These are phyloP conservation scores for Auanema sp. DNA, from an alignment of 2,888 invertebrate species.

Conservation along the genomic window DNA sequence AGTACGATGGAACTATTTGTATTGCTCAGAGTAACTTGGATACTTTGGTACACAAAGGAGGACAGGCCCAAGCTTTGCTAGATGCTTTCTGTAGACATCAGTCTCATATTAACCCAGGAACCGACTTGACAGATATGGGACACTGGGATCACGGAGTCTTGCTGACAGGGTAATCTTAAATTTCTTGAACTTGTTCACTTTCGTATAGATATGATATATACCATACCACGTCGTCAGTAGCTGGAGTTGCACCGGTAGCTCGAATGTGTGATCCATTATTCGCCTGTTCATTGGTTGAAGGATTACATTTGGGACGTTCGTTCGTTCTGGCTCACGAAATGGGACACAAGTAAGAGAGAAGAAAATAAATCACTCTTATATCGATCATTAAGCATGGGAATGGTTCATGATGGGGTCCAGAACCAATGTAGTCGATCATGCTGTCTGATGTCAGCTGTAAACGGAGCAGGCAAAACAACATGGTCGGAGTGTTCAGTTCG, in stretches of 20 bases:
- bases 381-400: constrained; percentile 59
- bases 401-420: constrained; percentile 65
- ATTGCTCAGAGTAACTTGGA: constrained; percentile 49
- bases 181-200: too few relatives aligned
- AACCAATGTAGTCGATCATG: constrained; percentile 61
- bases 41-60: constrained; percentile 57
- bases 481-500: constrained; percentile 62
- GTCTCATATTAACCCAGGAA: constrained; percentile 59
- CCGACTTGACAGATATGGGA: constrained; percentile 59
- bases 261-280: constrained; percentile 64
- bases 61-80: constrained; percentile 62
- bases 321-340: constrained; percentile 64
- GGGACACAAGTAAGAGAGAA: constrained; percentile 62
- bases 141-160: constrained; percentile 64
- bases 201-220: constrained; percentile 60
- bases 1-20: background rate
- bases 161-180: constrained; percentile 49
- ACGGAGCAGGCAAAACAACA: constrained; percentile 64
- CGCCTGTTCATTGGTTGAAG: constrained; percentile 63
- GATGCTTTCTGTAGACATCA: constrained; percentile 63
- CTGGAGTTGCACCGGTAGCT: constrained; percentile 64
- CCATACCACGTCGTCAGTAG: constrained; percentile 63
- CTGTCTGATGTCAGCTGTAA: constrained; percentile 64
- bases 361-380: background rate
- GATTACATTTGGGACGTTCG: constrained; percentile 61